A percentile compares a stretch with the other conserved stretches of the same genome.
These are phyloP conservation scores for Chaunax sp. DNA, from an alignment of 2,797 vertebrate species.

Conservation along the genomic window DNA sequence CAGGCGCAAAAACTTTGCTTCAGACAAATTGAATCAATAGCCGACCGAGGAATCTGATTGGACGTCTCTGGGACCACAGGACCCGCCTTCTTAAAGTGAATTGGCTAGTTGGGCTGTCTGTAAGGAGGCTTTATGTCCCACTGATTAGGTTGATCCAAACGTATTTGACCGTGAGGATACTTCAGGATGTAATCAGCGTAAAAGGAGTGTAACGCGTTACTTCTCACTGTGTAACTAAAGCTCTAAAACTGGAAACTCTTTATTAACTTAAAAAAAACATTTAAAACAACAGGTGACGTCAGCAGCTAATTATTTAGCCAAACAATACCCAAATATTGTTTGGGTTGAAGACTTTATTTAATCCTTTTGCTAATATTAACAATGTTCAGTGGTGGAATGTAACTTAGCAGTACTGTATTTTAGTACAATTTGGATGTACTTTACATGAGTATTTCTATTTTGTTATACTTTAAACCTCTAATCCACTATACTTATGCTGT, in stretches of 20 bases:
- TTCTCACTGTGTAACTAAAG: not conserved
- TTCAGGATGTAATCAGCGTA: slow-evolving; percentile 4
- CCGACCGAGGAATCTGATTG: slow-evolving; percentile 70
- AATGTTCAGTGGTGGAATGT: too few relatives aligned
- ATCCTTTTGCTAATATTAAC: too few relatives aligned
- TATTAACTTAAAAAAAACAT: too few relatives aligned
- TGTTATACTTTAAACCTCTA: too few relatives aligned
- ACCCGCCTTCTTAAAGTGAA: slow-evolving; percentile 55
- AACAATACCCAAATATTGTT: too few relatives aligned
- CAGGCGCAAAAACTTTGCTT: slow-evolving; percentile 81
- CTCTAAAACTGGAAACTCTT: not conserved
- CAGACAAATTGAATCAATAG: slow-evolving; percentile 74
- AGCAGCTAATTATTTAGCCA: too few relatives aligned
- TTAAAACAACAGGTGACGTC: too few relatives aligned
- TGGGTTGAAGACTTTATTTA: too few relatives aligned
- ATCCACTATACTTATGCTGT: too few relatives aligned
- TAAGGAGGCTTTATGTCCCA: slow-evolving; percentile 57
- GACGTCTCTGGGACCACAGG: slow-evolving; percentile 24
- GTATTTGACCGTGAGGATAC: slow-evolving; percentile 27
- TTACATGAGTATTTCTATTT: too few relatives aligned
- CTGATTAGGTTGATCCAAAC: slow-evolving; percentile 54
- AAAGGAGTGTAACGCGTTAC: slow-evolving; percentile 4
- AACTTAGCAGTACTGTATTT: too few relatives aligned
- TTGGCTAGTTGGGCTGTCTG: slow-evolving; percentile 71
- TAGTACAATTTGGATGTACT: too few relatives aligned